These are phyloP conservation scores for Leptinotarsa haldemani DNA, from an alignment of 2,888 invertebrate genomes.

Conservation along the genomic window DNA sequence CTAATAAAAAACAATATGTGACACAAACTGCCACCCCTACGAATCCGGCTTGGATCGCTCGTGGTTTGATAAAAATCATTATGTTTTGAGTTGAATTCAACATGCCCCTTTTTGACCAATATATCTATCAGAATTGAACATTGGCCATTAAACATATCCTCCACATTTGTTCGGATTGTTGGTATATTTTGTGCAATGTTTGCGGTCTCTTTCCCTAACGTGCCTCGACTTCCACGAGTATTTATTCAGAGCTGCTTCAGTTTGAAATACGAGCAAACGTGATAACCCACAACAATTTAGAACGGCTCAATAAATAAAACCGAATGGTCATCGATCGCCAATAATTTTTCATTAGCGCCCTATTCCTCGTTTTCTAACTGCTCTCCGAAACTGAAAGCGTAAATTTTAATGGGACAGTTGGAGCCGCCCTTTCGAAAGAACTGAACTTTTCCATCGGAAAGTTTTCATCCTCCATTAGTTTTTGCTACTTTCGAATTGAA, in stretches of 20 bases:
- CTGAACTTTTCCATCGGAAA: conserved; percentile 25
- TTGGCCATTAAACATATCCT: too few relatives aligned
- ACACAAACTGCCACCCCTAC: too few relatives aligned
- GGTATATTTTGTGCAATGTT: neutral
- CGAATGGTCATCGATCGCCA: conserved; percentile 16
- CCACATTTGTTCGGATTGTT: neutral
- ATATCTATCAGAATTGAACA: too few relatives aligned
- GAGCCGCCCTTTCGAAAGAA: conserved; percentile 13
- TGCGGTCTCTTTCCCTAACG: neutral
- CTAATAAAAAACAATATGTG: too few relatives aligned
- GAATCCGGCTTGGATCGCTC: too few relatives aligned
- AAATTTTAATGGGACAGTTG: conserved; percentile 24
- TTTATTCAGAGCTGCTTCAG: neutral
- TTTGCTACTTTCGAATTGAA: conserved; percentile 31
- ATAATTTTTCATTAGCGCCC: conserved; percentile 13
- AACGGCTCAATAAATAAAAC: conserved; percentile 6
- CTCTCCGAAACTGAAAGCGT: conserved; percentile 12
- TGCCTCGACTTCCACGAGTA: neutral
- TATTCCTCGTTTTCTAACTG: conserved; percentile 4
- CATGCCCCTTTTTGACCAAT: too few relatives aligned
- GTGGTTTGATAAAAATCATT: too few relatives aligned
- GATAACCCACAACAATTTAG: conserved; percentile 1
- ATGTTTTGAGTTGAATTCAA: too few relatives aligned
- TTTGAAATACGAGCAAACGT: conserved; percentile 2
- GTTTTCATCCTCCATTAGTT: conserved; percentile 16